Conservation (phyloP, 1,140 invertebrate species). For the Pectinophora gossypiella region DNA sequence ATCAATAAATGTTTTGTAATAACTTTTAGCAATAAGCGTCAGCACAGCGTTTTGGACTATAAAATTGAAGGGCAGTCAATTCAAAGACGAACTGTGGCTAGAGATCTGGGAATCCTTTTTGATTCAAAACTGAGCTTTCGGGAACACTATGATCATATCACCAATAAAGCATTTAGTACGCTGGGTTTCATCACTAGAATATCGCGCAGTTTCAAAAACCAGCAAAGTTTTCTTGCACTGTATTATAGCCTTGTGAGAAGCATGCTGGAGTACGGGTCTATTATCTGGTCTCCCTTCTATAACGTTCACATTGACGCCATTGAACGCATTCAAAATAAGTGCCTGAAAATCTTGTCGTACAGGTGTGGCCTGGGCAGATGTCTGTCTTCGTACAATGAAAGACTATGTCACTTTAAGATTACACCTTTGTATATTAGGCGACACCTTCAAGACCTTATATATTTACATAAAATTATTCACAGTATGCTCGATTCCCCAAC, state of each 20-base stretch:
- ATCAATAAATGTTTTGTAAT: constrained; percentile 6
- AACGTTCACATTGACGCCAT: not conserved
- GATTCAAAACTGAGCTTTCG: not conserved
- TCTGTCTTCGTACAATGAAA: not conserved
- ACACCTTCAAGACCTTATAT: not conserved
- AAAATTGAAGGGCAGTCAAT: not conserved
- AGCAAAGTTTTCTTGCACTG: not conserved
- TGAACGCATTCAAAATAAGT: not conserved
- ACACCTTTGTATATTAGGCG: not conserved
- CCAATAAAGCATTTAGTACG: constrained; percentile 1
- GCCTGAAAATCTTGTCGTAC: not conserved
- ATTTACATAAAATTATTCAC: not conserved
- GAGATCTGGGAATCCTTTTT: constrained; percentile 4
- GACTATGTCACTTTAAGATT: not conserved
- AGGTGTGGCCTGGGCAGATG: not conserved
- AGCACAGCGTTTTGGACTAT: not conserved
- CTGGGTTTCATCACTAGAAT: not conserved
- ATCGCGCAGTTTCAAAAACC: not conserved
- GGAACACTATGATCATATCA: constrained; percentile 5
- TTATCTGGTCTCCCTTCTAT: not conserved
- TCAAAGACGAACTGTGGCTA: not conserved
- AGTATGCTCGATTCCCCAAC: not conserved
- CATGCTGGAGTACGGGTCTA: not conserved
- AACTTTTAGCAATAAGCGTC: constrained; percentile 2
- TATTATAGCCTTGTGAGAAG: not conserved